phyloP scores from a whole-genome alignment of 2,888 invertebrate genomes.

The Chirona hameri region DNA sequence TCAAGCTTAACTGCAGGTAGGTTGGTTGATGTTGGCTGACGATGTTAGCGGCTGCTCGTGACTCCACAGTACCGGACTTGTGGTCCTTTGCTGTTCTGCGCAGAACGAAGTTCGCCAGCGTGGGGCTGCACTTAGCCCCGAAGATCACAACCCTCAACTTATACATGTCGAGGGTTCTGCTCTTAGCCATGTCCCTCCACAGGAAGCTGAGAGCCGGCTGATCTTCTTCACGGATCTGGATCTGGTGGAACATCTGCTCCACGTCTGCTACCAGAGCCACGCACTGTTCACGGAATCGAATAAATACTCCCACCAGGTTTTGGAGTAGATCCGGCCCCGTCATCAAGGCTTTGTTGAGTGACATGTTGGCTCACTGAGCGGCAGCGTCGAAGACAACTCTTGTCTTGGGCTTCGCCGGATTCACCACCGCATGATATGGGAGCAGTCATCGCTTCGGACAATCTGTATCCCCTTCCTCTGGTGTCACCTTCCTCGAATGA shows the following conservation, averaged over 20 bases:
- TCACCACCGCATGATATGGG: not conserved
- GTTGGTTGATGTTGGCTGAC: too few relatives aligned
- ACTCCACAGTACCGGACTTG: not conserved
- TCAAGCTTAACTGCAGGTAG: too few relatives aligned
- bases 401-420: not conserved
- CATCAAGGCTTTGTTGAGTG: not conserved
- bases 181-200: not conserved
- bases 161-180: not conserved
- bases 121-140: not conserved
- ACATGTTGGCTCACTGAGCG: not conserved
- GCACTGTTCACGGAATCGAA: not conserved
- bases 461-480: not conserved
- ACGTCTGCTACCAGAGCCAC: not conserved
- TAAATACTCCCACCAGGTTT: not conserved
- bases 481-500: not conserved
- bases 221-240: not conserved
- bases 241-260: not conserved
- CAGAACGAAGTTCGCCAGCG: not conserved
- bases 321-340: not conserved
- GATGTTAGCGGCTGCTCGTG: not conserved
- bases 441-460: not conserved
- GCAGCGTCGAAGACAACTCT: not conserved
- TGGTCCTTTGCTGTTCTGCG: not conserved
- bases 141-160: not conserved
- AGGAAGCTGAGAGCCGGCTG: not conserved